These are phyloP conservation scores for Euura lappo DNA, from an alignment of 1,140 invertebrate genomes.

Conservation along the genomic window DNA sequence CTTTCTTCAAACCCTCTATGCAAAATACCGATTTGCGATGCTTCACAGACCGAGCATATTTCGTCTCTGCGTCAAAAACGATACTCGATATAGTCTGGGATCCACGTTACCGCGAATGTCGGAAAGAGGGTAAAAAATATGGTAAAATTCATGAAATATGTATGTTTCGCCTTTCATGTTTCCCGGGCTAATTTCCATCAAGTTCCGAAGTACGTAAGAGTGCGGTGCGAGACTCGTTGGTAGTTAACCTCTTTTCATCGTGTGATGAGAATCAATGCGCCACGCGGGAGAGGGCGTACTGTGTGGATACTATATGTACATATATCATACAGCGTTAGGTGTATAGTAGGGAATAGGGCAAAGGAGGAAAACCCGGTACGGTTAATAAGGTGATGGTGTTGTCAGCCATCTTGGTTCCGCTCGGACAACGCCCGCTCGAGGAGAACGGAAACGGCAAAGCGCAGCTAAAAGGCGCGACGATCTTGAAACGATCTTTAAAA, in stretches of 20 bases:
- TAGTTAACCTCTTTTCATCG: constrained; percentile 7
- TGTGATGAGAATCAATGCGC: constrained; percentile 6
- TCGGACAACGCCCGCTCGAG: constrained; percentile 32
- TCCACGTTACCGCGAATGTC: not conserved
- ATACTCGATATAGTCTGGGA: not conserved
- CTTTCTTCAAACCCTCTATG: not conserved
- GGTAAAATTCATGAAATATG: not conserved
- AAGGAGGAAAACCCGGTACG: constrained; percentile 23
- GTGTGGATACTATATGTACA: not conserved
- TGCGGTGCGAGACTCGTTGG: not conserved
- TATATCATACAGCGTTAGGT: not conserved
- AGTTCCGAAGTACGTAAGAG: not conserved
- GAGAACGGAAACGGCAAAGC: constrained; percentile 25
- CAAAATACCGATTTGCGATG: not conserved
- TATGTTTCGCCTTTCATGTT: not conserved
- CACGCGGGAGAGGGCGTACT: not conserved
- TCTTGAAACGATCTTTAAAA: constrained; percentile 28
- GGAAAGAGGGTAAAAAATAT: not conserved
- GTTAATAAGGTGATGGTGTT: constrained; percentile 12
- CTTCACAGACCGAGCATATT: not conserved
- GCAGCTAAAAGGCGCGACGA: constrained; percentile 34
- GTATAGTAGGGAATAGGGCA: not conserved
- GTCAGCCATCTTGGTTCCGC: constrained; percentile 41
- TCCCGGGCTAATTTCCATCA: not conserved
- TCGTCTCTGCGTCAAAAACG: not conserved